These are phyloP conservation scores for Nylanderia fulva DNA, from an alignment of 1,140 invertebrate genomes.

Conservation along the genomic window DNA sequence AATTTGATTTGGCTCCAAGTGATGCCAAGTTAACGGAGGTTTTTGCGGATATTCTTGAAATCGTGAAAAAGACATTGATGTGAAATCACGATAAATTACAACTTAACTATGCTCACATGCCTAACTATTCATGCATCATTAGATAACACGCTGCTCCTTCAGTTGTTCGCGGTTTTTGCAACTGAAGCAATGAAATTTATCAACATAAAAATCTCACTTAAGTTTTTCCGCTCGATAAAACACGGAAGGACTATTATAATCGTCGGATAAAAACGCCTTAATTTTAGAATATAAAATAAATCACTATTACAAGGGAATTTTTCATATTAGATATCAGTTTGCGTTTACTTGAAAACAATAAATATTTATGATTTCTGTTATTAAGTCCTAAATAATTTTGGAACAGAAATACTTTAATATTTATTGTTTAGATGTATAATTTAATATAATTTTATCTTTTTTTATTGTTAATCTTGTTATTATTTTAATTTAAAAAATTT, in stretches of 20 bases:
- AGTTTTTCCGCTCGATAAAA: background rate
- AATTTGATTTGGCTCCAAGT: no score
- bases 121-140: slow-evolving; percentile 28
- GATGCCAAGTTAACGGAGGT: no score
- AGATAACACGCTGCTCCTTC: background rate
- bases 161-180: slow-evolving; percentile 21
- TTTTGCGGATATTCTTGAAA: slow-evolving; percentile 19
- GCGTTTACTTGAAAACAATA: background rate
- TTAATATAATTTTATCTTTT: slow-evolving; percentile 11
- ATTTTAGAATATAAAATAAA: background rate
- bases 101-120: background rate
- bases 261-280: background rate
- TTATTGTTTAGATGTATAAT: background rate
- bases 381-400: background rate
- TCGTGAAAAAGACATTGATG: slow-evolving; percentile 10
- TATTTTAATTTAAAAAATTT: background rate
- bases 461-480: background rate
- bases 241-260: background rate
- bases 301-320: background rate
- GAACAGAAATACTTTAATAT: slow-evolving; percentile 5
- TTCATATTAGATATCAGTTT: background rate
- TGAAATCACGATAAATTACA: slow-evolving; percentile 13
- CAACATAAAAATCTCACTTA: background rate
- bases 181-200: slow-evolving; percentile 24
- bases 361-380: background rate